Percentiles rank a stretch among this genome's conserved stretches.
These are phyloP conservation scores for Aricia agestis DNA, from an alignment of 1,140 invertebrate genomes.

Conservation along the genomic window DNA sequence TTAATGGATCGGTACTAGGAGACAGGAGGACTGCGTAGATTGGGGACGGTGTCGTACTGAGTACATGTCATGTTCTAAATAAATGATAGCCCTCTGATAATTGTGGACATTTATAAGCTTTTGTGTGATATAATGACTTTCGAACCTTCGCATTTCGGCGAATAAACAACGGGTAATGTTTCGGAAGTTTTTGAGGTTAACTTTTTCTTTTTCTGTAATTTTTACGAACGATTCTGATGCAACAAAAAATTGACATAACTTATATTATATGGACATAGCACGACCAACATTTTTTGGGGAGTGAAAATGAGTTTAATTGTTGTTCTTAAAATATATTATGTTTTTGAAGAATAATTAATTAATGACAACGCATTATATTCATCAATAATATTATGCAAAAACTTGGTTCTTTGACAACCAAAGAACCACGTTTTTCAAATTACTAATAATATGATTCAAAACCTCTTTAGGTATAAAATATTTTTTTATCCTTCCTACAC, in stretches of 20 bases:
- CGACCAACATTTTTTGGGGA: no score
- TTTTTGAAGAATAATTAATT: no score
- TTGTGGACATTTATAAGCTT: slow-evolving; percentile 13
- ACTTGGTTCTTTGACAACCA: no score
- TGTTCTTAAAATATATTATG: no score
- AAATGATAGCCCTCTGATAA: slow-evolving; percentile 25
- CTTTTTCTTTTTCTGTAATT: background rate
- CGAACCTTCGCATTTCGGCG: background rate
- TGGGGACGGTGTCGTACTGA: slow-evolving; percentile 32
- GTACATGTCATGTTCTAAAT: slow-evolving; percentile 32
- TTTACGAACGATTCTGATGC: no score
- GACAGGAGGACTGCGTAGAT: slow-evolving; percentile 41
- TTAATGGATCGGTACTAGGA: slow-evolving; percentile 63
- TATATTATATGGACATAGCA: no score
- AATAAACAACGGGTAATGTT: background rate
- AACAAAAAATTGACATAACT: no score
- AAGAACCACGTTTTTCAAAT: no score
- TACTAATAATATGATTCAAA: no score
- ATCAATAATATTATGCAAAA: no score
- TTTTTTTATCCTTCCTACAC: background rate
- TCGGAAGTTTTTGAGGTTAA: background rate
- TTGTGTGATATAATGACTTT: background rate
- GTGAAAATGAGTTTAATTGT: no score
- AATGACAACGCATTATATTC: no score
- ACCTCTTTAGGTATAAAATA: background rate